Percentiles rank a stretch among this genome's conserved stretches.
Evolutionary conservation across 2,113 vertebrate genomes (phyloP).

Genomic region (Channa argus): DNA sequence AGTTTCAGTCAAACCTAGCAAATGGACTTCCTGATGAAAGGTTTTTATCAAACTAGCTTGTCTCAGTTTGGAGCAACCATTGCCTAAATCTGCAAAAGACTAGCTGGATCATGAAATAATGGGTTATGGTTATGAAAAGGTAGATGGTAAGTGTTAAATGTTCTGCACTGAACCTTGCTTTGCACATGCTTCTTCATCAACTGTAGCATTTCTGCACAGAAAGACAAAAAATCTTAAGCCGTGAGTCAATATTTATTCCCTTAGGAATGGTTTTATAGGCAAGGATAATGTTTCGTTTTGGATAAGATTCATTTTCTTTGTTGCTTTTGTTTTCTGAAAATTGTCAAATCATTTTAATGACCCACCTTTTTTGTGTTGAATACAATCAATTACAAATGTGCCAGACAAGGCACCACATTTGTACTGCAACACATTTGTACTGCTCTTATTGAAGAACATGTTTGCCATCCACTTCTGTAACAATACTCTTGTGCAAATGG

Average conservation of each 20-base stretch:
- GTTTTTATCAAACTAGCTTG: background rate
- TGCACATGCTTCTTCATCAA: constrained; percentile 71
- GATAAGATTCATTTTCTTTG: constrained; percentile 29
- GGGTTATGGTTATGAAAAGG: constrained; percentile 17
- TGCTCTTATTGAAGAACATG: constrained; percentile 6
- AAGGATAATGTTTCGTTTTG: constrained; percentile 44
- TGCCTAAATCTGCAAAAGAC: constrained; percentile 38
- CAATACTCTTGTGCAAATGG: constrained; percentile 4
- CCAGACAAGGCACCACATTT: constrained; percentile 39
- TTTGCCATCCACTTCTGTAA: constrained; percentile 16
- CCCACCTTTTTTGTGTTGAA: constrained; percentile 29
- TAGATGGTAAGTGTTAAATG: constrained; percentile 50
- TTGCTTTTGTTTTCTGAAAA: constrained; percentile 22
- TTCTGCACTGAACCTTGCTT: constrained; percentile 66
- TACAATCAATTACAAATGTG: constrained; percentile 41
- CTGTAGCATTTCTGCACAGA: constrained; percentile 72
- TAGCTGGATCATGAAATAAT: constrained; percentile 17
- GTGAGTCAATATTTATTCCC: constrained; percentile 57
- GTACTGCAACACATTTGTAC: constrained; percentile 12
- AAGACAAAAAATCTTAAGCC: constrained; percentile 58
- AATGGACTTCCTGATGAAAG: background rate
- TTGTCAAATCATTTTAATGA: constrained; percentile 15
- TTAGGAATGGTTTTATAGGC: constrained; percentile 46
- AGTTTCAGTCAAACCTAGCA: background rate
- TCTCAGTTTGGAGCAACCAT: constrained; percentile 1